Base-by-base conservation (phyloP, 2,113 vertebrate species). In the Zosterops pallidus region DNA sequence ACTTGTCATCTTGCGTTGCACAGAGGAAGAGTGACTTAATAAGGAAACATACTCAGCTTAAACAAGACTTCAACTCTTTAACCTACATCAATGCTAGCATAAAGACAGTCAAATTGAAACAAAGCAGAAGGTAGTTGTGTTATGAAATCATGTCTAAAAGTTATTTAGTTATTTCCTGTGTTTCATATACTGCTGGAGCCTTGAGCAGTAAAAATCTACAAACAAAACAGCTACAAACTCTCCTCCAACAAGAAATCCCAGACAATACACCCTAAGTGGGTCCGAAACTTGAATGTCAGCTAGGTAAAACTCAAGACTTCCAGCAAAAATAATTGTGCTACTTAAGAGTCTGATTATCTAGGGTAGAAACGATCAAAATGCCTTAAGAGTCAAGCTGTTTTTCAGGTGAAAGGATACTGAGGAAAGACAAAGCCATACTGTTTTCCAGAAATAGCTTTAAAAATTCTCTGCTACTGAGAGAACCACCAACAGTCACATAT, bases 371-470 rank as follows among this genome's bases (percentile, higher is more conserved):
- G 75, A 78, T 83, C 41, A 88, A 90, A 86, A 93, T 71, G 20
- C 57, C 76, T 86, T 56, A 86, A 77, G 33, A 83, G 59, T 62
- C 62, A 68, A 69, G 84, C 16, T 76, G 35, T 1, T 87, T 87
- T 65, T 28, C 75, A 85, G 31, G 37, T 68, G 37, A 71, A 87
- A 93, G 41, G 31, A 63, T 56, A 83, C 47, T 14, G 22, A 35
- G 12, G 56, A 77, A 90, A 93, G 50, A 95, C 90, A 95, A 95
- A 90, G 90, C 75, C 35, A 52, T 41, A 77, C 33, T 83, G 39
- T 94, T 95, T 78, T 44, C 68, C 47, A 5, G 2, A 93, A 88
- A 60, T 11, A 96, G 59, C 47, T 93, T 16, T 78, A 33, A 83
- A 86, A 95, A 90, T 83, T 88, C 87, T 70, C 90, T 60, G 56